These are phyloP conservation scores for Sturnira hondurensis DNA, from an alignment of 2,113 vertebrate genomes.

Conservation along the genomic window DNA sequence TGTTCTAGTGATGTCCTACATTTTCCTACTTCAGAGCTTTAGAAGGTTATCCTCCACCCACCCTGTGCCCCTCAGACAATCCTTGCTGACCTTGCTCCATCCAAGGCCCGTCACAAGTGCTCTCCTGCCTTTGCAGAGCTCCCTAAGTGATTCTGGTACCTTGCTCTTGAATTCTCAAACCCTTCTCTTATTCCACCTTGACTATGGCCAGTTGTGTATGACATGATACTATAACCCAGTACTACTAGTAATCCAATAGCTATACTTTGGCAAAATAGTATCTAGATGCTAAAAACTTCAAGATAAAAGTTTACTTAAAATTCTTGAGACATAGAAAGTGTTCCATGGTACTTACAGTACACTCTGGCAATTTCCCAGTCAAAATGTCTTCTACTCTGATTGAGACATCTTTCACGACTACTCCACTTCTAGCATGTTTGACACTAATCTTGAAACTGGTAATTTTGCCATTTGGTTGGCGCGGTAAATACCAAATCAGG, in stretches of 20 bases:
- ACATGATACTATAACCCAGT: background rate
- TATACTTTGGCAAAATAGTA: background rate
- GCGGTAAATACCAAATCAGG: conserved; percentile 94
- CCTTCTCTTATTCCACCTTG: background rate
- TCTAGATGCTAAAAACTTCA: background rate
- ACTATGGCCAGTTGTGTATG: background rate
- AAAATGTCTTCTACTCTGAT: conserved; percentile 94
- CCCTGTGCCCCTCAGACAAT: background rate
- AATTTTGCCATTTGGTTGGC: conserved; percentile 95
- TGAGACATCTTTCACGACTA: conserved; percentile 87
- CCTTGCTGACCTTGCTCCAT: background rate
- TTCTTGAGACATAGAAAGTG: background rate
- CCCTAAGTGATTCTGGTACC: background rate
- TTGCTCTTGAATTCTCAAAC: background rate
- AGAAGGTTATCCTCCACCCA: background rate
- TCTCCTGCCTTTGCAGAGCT: background rate
- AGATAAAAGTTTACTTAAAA: background rate
- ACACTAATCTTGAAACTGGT: conserved; percentile 95
- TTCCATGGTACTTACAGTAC: conserved; percentile 87
- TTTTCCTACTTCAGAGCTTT: background rate
- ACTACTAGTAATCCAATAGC: background rate
- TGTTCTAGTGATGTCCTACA: background rate
- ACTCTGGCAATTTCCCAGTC: conserved; percentile 90
- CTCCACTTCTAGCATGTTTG: conserved; percentile 91
- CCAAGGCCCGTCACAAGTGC: background rate